These are phyloP conservation scores for Otus sunia DNA, from an alignment of 2,113 vertebrate species.

Conservation along the genomic window DNA sequence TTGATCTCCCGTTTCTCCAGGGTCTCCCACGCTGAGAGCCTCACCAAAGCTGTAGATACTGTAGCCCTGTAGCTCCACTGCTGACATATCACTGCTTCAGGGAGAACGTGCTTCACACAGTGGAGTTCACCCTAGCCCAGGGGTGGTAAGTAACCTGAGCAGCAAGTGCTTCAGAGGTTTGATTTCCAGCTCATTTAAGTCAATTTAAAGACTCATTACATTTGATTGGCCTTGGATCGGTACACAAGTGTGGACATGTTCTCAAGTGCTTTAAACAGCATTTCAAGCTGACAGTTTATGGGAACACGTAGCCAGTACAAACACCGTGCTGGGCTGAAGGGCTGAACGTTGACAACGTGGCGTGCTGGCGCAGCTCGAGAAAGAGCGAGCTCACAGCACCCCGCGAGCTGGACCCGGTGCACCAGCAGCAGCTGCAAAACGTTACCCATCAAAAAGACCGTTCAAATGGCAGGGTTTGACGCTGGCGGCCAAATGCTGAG, in stretches of 20 bases:
- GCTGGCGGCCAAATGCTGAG: background rate
- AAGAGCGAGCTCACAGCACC: background rate
- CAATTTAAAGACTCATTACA: background rate
- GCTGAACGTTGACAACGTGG: rapidly evolving
- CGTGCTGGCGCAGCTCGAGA: background rate
- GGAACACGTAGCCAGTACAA: rapidly evolving
- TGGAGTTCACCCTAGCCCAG: background rate
- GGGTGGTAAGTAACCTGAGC: background rate
- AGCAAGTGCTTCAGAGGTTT: background rate
- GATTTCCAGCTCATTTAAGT: conserved; percentile 16
- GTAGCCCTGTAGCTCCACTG: background rate
- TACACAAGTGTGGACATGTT: background rate
- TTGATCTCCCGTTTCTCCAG: background rate
- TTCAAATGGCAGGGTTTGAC: background rate
- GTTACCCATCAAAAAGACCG: background rate
- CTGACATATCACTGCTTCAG: background rate
- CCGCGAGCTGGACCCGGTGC: rapidly evolving
- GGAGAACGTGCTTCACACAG: rapidly evolving
- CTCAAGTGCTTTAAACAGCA: background rate
- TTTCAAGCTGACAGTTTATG: background rate
- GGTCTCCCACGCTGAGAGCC: background rate
- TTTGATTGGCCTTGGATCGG: background rate
- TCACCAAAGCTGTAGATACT: background rate
- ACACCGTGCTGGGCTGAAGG: rapidly evolving
- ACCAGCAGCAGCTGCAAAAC: background rate